Percentiles rank a stretch among this genome's conserved stretches.
phyloP scores from a whole-genome alignment of 1,140 invertebrate species.

The Cotesia typhae region DNA sequence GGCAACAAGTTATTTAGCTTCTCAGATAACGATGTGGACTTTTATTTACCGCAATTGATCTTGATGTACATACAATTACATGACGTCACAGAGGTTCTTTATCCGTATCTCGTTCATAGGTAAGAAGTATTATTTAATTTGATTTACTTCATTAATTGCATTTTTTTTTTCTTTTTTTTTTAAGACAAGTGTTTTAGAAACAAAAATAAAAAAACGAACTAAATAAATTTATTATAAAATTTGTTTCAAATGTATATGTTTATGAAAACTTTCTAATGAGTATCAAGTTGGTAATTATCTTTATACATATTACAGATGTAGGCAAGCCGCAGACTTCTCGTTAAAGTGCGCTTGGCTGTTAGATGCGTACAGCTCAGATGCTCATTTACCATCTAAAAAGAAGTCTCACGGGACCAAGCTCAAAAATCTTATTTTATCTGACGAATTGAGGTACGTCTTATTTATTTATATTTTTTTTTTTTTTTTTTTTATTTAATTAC shows the following conservation, averaged over 20 bases:
- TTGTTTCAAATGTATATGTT: not conserved
- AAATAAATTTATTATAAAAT: constrained; percentile 6
- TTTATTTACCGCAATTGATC: constrained; percentile 96
- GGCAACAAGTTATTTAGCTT: constrained; percentile 97
- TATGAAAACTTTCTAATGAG: constrained; percentile 26
- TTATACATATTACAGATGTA: constrained; percentile 74
- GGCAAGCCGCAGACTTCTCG: constrained; percentile 93
- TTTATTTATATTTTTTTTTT: constrained; percentile 8
- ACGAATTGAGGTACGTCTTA: constrained; percentile 77
- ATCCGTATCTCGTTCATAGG: constrained; percentile 94
- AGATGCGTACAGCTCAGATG: constrained; percentile 90
- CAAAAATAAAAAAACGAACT: not conserved
- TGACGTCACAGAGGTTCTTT: constrained; percentile 92
- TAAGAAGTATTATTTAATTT: constrained; percentile 52
- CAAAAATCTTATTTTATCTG: constrained; percentile 86
- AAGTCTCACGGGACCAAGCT: constrained; percentile 88
- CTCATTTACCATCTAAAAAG: constrained; percentile 77
- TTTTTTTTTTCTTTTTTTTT: not conserved
- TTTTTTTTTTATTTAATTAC: not conserved
- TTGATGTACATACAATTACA: constrained; percentile 99
- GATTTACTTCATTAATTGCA: not conserved
- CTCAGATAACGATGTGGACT: constrained; percentile 90
- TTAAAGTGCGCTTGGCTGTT: constrained; percentile 95
- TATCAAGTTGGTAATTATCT: constrained; percentile 24
- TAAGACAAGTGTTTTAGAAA: not conserved